Base-by-base conservation (phyloP, 2,113 vertebrate genomes). In the Oncorhynchus mykiss region DNA sequence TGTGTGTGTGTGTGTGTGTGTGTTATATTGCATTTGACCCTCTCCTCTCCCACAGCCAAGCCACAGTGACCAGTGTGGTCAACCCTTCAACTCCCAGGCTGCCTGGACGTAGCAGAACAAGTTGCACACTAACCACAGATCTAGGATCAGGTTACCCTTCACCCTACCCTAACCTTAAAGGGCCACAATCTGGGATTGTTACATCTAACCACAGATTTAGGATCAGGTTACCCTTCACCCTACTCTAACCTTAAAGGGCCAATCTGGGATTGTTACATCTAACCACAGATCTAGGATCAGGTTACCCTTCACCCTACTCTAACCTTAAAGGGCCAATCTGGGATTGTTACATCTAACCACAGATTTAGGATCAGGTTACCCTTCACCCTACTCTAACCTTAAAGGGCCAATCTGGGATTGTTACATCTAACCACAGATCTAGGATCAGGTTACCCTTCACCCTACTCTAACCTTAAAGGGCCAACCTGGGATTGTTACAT, bases 11-110 rank as follows among this genome's bases (percentile, higher is more conserved):
- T 34, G 6, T 34, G 31, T 34, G 31, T 34, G 31, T 34, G 31
- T 34, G 31, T 34, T 62, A n/a, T 62, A 11, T 62, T 20, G 2
- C 1, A 62, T 22, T 22, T 8, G 1, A 45, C 39, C 5, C 60
- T 62, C 22, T 22, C 60, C 22, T 62, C 22, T 22, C 60, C 60
- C 18, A 62, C 20, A 22, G 60, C 60, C n/a, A 62, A n/a, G 22
- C 60, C 60, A 62, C 60, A 22, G 60, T 62, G 60, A 22, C 60
- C 60, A 62, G 60, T 62, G 60, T 62, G 60, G 60, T 62, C 60
- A 62, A 62, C n/a, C 59, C 22, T 11, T n/a, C 16, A 62, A 8
- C 60, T 6, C 60, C 20, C 60, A 62, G 6, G 11, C 60, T 22
- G 20, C 3, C 60, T 62, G 16, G 60, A 22, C 22, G 5, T n/a